Evolutionary conservation across 2,888 invertebrate species (phyloP).

Genomic region (Tenthredo distinguenda): DNA sequence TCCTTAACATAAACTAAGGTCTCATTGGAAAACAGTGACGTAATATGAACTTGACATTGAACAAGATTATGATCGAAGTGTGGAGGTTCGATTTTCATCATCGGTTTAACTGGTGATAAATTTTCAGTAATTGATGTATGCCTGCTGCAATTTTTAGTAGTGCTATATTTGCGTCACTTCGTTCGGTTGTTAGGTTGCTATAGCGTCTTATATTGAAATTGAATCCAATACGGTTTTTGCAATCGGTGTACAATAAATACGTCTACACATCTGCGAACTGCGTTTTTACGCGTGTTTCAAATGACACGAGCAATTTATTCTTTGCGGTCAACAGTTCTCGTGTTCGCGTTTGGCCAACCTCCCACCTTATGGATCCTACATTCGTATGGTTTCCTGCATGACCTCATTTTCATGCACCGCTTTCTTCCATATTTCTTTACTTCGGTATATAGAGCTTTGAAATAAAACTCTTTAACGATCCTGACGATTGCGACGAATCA

Average conservation of each 20-base stretch:
- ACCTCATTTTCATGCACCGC: slow-evolving; percentile 60
- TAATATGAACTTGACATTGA: neutral
- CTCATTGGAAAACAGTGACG: neutral
- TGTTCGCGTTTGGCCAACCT: slow-evolving; percentile 34
- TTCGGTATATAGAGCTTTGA: neutral
- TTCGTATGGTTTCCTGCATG: slow-evolving; percentile 61
- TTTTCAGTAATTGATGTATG: neutral
- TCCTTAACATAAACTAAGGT: neutral
- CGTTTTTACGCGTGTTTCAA: slow-evolving; percentile 16
- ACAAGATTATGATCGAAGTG: neutral
- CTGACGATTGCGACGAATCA: neutral
- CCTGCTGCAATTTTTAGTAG: neutral
- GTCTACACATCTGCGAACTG: neutral
- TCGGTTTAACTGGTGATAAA: neutral
- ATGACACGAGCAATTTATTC: slow-evolving; percentile 17
- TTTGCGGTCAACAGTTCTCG: slow-evolving; percentile 17
- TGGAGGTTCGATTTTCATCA: neutral
- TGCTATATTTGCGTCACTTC: neutral
- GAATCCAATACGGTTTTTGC: slow-evolving; percentile 32
- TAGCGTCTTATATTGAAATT: neutral
- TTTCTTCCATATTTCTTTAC: slow-evolving; percentile 58
- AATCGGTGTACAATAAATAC: neutral
- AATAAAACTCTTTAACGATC: slow-evolving; percentile 17
- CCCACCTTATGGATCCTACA: slow-evolving; percentile 31
- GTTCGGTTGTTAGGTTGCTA: neutral